phyloP scores from a whole-genome alignment of 1,140 invertebrate species.

The Pygmarrhopalites habei region DNA sequence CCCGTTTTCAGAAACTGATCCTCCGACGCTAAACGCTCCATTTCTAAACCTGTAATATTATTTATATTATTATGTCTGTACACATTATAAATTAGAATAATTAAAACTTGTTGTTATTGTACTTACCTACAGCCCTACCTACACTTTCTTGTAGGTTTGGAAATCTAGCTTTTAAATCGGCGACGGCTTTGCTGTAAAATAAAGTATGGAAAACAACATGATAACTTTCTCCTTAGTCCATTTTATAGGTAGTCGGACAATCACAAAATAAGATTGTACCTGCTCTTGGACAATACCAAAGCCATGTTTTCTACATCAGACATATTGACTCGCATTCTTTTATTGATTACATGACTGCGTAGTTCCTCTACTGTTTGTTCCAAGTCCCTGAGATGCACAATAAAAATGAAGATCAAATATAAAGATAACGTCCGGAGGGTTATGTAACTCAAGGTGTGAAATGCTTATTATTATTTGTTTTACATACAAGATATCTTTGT shows the following conservation, averaged over 20 bases:
- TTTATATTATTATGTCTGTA: too few species aligned
- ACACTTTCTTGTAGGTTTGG: conserved; percentile 81
- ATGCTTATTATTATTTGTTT: too few species aligned
- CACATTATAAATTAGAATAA: too few species aligned
- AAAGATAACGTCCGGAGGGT: too few species aligned
- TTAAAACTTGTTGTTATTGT: too few species aligned
- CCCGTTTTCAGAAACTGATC: conserved; percentile 91
- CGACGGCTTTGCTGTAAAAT: conserved; percentile 76
- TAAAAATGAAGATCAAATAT: too few species aligned
- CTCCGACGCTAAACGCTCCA: conserved; percentile 87
- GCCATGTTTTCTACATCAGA: conserved; percentile 94
- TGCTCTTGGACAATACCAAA: conserved; percentile 75
- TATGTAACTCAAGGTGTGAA: too few species aligned
- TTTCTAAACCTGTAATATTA: too few species aligned
- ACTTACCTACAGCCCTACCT: conserved; percentile 65
- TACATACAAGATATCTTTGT: conserved; percentile 76
- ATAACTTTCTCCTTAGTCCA: too few species aligned
- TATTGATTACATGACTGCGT: conserved; percentile 87
- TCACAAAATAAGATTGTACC: too few species aligned
- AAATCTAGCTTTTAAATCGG: conserved; percentile 86
- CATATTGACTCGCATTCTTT: conserved; percentile 91
- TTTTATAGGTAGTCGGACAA: too few species aligned
- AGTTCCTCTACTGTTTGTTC: conserved; percentile 91
- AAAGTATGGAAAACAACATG: too few species aligned
- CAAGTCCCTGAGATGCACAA: conserved; percentile 73